Evolutionary conservation across 2,113 vertebrate species (phyloP).

Genomic region (Etheostoma spectabile): DNA sequence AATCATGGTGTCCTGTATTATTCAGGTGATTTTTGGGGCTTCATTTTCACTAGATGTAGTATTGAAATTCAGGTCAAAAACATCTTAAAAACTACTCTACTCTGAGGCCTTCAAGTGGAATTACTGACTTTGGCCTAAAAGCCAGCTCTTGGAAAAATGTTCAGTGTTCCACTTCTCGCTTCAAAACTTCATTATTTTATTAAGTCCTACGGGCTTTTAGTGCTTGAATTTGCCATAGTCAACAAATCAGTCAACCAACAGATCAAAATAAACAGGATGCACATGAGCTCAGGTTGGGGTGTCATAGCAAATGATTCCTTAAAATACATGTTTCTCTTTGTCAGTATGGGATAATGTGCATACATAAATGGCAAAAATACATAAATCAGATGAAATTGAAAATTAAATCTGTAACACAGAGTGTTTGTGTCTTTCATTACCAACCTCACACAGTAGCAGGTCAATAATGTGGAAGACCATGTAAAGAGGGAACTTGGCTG

Average conservation of each 20-base stretch:
- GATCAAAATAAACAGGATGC: background rate
- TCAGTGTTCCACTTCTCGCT: background rate
- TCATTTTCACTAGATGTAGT: background rate
- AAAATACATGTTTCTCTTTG: background rate
- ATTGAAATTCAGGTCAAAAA: background rate
- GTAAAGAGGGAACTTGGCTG: slow-evolving; percentile 99
- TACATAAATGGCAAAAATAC: background rate
- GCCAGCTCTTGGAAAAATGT: background rate
- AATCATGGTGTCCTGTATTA: background rate
- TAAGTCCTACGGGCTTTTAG: background rate
- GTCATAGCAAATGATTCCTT: background rate
- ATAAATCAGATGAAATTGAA: background rate
- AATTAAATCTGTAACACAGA: background rate
- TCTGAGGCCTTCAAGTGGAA: background rate
- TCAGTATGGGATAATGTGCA: background rate
- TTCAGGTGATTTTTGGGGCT: background rate
- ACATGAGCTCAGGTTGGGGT: background rate
- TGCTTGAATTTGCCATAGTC: background rate
- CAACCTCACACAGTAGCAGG: slow-evolving; percentile 96
- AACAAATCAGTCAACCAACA: background rate
- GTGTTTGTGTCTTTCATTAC: slow-evolving; percentile 16
- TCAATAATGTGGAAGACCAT: slow-evolving; percentile 99
- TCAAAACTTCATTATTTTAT: slow-evolving; percentile 2
- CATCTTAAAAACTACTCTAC: background rate
- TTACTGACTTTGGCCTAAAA: background rate